Evolutionary conservation across 2,888 invertebrate species (phyloP).

Genomic region (Arge pagana): DNA sequence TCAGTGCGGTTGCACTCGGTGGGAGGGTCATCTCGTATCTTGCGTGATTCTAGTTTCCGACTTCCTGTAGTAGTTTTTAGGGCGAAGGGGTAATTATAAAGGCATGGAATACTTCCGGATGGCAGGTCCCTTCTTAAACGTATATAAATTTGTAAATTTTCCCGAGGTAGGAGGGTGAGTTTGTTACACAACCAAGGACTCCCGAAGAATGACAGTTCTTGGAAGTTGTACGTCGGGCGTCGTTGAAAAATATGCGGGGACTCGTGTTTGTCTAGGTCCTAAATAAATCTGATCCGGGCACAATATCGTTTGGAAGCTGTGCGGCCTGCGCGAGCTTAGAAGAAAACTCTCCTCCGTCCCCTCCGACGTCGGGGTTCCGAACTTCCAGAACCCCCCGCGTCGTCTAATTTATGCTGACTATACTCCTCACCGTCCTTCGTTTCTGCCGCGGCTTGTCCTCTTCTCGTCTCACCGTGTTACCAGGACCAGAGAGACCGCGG

Average conservation of each 20-base stretch:
- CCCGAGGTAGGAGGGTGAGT: no score
- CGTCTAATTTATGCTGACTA: constrained; percentile 42
- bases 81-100: no score
- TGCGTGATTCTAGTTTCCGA: no score
- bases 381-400: constrained; percentile 41
- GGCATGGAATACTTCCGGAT: no score
- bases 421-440: constrained; percentile 24
- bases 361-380: constrained; percentile 25
- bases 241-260: constrained; percentile 38
- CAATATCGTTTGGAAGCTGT: constrained; percentile 34
- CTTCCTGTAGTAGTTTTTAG: no score
- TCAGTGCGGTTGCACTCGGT: no score
- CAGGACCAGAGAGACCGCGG: constrained; percentile 17
- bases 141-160: no score
- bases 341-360: constrained; percentile 25
- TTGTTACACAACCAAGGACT: no score
- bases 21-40: no score
- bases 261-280: constrained; percentile 44
- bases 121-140: no score
- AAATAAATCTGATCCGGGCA: constrained; percentile 48
- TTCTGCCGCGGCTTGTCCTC: constrained; percentile 12
- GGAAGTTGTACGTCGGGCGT: constrained; percentile 19
- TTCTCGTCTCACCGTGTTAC: constrained; percentile 23
- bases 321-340: no score
- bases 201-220: constrained; percentile 18